phyloP scores from a whole-genome alignment of 2,113 vertebrate species.

The Nettapus auritus region DNA sequence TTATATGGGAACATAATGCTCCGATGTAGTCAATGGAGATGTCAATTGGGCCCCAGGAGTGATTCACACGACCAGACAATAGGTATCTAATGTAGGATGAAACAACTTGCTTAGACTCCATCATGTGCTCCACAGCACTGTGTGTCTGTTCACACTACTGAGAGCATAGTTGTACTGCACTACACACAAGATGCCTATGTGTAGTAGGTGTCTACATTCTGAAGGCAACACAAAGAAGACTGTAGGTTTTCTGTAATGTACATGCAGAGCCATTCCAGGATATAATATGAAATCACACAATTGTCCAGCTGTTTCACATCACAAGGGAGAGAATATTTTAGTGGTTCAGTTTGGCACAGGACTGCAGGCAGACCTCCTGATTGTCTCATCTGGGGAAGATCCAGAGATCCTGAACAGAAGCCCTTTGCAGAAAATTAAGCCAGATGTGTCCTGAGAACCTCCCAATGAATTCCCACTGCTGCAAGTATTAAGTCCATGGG shows the following conservation, averaged over 20 bases:
- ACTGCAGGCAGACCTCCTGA: neutral
- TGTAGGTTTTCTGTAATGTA: neutral
- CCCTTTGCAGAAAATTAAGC: neutral
- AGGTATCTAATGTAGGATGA: neutral
- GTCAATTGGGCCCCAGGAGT: neutral
- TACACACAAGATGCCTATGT: neutral
- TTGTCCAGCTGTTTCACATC: neutral
- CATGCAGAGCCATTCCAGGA: neutral
- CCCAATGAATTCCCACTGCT: neutral
- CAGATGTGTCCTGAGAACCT: neutral
- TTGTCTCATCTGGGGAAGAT: too few species aligned
- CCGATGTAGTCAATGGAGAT: neutral
- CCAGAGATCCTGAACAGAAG: neutral
- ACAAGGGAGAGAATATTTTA: neutral
- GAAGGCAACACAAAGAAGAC: neutral
- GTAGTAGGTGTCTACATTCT: neutral
- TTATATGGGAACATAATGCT: neutral
- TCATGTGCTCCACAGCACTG: accelerated
- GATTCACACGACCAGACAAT: neutral
- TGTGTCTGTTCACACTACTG: neutral
- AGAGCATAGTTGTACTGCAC: accelerated
- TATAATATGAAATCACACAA: neutral
- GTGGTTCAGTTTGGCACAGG: neutral
- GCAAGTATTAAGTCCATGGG: neutral
- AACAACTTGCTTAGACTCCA: neutral